phyloP scores from a whole-genome alignment of 2,797 vertebrate genomes.

The Fratercula arctica region DNA sequence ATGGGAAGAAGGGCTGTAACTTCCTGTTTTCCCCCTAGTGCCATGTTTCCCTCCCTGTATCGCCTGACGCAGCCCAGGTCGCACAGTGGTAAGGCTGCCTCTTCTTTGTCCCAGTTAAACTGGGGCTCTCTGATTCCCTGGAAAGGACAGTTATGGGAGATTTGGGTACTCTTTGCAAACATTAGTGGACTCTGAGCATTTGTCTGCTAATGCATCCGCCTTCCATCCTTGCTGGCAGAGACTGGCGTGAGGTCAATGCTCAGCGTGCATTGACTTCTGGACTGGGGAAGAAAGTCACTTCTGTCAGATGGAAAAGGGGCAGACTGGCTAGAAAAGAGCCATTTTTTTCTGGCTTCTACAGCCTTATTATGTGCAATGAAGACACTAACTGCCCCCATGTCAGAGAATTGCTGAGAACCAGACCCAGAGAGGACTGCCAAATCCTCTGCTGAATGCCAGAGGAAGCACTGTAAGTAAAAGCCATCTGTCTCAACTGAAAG shows the following conservation, averaged over 20 bases:
- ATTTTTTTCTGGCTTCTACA: not conserved
- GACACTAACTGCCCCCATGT: not conserved
- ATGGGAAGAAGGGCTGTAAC: not conserved
- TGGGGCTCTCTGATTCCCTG: not conserved
- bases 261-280: not conserved
- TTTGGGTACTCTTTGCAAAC: not conserved
- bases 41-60: not conserved
- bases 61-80: not conserved
- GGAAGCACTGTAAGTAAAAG: conserved; percentile 26
- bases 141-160: not conserved
- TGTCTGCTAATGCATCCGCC: not conserved
- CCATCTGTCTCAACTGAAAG: conserved; percentile 26
- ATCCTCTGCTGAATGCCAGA: conserved; percentile 25
- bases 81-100: not conserved
- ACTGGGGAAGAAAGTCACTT: not conserved
- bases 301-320: not conserved
- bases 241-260: not conserved
- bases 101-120: not conserved
- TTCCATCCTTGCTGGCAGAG: not conserved
- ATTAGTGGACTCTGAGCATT: not conserved
- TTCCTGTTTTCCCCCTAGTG: not conserved
- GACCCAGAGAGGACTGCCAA: conserved; percentile 41
- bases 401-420: conserved; percentile 44
- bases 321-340: not conserved
- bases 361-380: not conserved